These are phyloP conservation scores for Dunckerocampus dactyliophorus DNA, from an alignment of 2,113 vertebrate species.

Conservation along the genomic window DNA sequence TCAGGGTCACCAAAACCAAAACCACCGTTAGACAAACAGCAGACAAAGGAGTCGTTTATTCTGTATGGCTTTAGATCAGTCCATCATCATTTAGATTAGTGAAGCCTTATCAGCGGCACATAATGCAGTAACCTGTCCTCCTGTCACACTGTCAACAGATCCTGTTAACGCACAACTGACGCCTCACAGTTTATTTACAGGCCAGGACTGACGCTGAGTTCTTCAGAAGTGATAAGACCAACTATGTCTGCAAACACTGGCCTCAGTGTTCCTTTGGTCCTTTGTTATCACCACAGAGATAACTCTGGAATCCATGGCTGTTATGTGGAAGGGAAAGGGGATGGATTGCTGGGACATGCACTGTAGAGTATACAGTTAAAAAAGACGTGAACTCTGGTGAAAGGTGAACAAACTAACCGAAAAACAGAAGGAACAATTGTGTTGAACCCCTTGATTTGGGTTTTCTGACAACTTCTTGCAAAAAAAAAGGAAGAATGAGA, in stretches of 20 bases:
- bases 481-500: constrained; percentile 10
- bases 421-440: neutral
- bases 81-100: constrained; percentile 17
- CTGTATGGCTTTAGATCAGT: constrained; percentile 3
- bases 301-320: constrained; percentile 40
- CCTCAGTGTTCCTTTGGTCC: constrained; percentile 26
- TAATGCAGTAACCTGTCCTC: constrained; percentile 20
- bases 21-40: too few relatives aligned
- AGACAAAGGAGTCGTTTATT: neutral
- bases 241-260: constrained; percentile 29
- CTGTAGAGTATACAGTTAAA: neutral
- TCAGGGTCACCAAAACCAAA: too few relatives aligned
- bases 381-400: constrained; percentile 1
- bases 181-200: constrained; percentile 27
- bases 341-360: neutral
- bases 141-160: constrained; percentile 12
- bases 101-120: constrained; percentile 28
- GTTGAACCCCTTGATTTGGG: constrained; percentile 7
- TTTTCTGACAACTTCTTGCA: constrained; percentile 3
- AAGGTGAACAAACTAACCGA: neutral
- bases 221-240: constrained; percentile 48
- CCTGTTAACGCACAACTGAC: constrained; percentile 35
- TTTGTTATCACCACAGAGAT: constrained; percentile 48
- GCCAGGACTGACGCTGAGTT: constrained; percentile 16
- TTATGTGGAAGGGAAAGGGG: constrained; percentile 10